Conservation (phyloP, 2,113 vertebrate species). For the Syrmaticus mikado region DNA sequence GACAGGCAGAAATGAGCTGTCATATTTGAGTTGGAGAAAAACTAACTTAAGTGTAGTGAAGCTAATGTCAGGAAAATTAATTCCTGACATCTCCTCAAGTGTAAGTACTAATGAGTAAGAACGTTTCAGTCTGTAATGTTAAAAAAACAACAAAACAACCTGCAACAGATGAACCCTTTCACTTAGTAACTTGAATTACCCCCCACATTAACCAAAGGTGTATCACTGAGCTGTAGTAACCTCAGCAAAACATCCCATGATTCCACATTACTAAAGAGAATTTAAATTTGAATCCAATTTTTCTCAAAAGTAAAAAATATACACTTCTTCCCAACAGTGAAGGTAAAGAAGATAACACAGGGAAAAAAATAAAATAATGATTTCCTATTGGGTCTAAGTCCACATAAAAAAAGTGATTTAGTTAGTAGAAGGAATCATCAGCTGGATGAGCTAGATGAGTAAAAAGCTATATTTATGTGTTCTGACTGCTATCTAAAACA, state of each 20-base stretch:
- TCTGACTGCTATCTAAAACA: background rate
- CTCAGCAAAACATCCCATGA: background rate
- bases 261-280: background rate
- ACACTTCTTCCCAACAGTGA: background rate
- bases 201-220: background rate
- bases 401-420: conserved; percentile 5
- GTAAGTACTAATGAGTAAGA: background rate
- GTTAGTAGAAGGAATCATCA: background rate
- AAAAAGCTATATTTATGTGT: background rate
- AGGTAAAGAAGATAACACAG: background rate
- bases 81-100: background rate
- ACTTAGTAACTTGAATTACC: background rate
- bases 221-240: background rate
- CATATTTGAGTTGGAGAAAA: background rate
- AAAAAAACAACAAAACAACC: background rate
- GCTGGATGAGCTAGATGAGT: background rate
- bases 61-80: background rate
- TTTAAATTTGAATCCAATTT: background rate
- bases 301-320: background rate
- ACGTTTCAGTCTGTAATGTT: background rate
- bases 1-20: background rate
- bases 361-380: background rate
- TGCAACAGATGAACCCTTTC: background rate
- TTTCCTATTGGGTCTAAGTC: background rate
- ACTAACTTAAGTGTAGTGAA: background rate